phyloP scores from a whole-genome alignment of 1,140 invertebrate genomes.

The Trialeurodes vaporariorum region DNA sequence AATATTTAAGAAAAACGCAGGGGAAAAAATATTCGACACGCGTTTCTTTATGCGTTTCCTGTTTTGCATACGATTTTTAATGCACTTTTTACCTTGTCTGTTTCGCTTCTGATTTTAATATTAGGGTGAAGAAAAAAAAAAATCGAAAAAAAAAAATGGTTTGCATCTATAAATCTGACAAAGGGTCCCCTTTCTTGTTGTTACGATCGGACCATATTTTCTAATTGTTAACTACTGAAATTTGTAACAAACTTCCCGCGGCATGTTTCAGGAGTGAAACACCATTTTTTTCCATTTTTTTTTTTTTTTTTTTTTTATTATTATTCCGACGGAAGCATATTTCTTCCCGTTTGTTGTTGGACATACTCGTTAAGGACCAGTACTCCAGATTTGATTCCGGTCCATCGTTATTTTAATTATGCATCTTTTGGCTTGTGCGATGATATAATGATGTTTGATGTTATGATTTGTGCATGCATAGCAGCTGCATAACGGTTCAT shows the following conservation, averaged over 20 bases:
- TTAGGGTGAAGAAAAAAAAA: too few relatives aligned
- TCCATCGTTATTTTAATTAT: not conserved
- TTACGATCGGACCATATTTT: not conserved
- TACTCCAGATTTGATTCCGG: not conserved
- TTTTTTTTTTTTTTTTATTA: too few relatives aligned
- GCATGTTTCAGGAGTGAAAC: not conserved
- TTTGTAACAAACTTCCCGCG: not conserved
- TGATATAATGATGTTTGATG: not conserved
- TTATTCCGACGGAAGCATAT: not conserved
- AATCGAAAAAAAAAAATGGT: too few relatives aligned
- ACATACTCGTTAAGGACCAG: not conserved
- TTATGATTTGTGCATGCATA: not conserved
- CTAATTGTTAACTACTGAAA: not conserved
- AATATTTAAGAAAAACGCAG: too few relatives aligned
- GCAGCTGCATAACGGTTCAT: not conserved
- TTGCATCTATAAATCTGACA: too few relatives aligned
- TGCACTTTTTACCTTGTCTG: not conserved
- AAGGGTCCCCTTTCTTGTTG: too few relatives aligned
- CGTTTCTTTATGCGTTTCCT: not conserved
- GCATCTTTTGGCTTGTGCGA: not conserved
- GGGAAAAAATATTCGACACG: not conserved
- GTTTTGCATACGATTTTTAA: not conserved
- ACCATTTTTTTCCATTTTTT: too few relatives aligned
- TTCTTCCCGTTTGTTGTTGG: not conserved
- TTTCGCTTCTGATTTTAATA: too few relatives aligned